phyloP scores from a whole-genome alignment of 2,888 invertebrate genomes.

The Campopleginae sp. region DNA sequence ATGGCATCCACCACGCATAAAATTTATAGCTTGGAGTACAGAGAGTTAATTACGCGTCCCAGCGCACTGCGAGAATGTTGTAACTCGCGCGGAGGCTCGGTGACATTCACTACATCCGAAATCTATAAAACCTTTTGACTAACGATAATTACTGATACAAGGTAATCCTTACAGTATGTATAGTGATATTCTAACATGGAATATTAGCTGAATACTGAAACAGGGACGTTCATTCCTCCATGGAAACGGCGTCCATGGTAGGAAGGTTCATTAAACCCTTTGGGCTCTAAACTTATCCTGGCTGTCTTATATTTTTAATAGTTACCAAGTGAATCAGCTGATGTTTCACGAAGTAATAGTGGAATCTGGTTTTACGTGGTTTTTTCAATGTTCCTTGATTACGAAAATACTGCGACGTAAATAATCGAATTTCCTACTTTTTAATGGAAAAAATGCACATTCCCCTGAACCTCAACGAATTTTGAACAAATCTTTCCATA shows the following conservation, averaged over 20 bases:
- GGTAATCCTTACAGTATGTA: constrained; percentile 21
- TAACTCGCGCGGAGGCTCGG: constrained; percentile 25
- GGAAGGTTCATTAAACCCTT: no score
- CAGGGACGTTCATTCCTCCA: not conserved
- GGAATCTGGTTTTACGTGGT: no score
- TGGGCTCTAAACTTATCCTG: no score
- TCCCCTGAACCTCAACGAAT: no score
- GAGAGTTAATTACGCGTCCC: constrained; percentile 45
- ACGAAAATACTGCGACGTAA: no score
- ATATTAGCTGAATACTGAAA: not conserved
- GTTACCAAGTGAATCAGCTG: no score
- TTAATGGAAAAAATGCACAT: no score
- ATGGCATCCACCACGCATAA: not conserved
- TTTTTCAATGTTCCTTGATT: no score
- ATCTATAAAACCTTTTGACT: constrained; percentile 49
- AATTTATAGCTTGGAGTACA: constrained; percentile 24
- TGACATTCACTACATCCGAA: constrained; percentile 50
- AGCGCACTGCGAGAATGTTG: constrained; percentile 35
- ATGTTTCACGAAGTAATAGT: no score
- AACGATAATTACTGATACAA: constrained; percentile 50
- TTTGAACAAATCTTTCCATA: not conserved
- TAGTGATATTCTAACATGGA: not conserved
- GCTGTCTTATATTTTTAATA: no score
- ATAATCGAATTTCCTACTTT: no score
- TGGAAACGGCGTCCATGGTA: not conserved